These are phyloP conservation scores for Phasia obesa DNA, from an alignment of 2,888 invertebrate genomes.

Conservation along the genomic window DNA sequence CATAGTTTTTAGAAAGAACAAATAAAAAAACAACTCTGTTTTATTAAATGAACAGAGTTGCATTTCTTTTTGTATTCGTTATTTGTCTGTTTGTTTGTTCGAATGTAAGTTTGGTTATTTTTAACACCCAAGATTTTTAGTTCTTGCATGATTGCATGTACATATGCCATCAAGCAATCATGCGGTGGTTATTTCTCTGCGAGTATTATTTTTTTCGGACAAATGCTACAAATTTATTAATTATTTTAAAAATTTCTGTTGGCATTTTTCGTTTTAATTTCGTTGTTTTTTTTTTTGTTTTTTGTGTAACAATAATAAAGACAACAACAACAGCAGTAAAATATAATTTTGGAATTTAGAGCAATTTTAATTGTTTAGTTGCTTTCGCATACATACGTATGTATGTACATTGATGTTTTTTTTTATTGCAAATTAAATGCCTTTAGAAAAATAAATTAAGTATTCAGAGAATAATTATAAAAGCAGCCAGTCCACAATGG, in stretches of 20 bases:
- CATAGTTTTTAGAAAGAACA: background rate
- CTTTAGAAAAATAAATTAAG: background rate
- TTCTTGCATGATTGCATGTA: conserved; percentile 60
- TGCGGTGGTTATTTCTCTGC: conserved; percentile 27
- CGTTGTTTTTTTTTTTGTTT: background rate
- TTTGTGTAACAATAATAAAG: conserved; percentile 16
- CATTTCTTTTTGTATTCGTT: conserved; percentile 13
- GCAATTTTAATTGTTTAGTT: conserved; percentile 63
- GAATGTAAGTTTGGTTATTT: conserved; percentile 21
- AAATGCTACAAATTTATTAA: conserved; percentile 52
- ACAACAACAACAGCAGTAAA: conserved; percentile 13
- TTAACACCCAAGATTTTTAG: conserved; percentile 36
- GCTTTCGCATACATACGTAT: background rate
- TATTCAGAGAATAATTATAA: conserved; percentile 19
- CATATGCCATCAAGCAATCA: conserved; percentile 53
- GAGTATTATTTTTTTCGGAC: conserved; percentile 16
- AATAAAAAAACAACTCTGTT: background rate
- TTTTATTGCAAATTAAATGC: background rate
- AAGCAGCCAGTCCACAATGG: background rate
- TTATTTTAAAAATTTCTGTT: conserved; percentile 47
- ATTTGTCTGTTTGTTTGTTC: conserved; percentile 18
- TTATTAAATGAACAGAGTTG: conserved; percentile 23
- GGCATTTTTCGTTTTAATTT: conserved; percentile 3
- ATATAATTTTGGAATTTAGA: conserved; percentile 57
- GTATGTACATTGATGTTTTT: background rate